phyloP scores from a whole-genome alignment of 2,113 vertebrate genomes.

The Phaethornis superciliosus region DNA sequence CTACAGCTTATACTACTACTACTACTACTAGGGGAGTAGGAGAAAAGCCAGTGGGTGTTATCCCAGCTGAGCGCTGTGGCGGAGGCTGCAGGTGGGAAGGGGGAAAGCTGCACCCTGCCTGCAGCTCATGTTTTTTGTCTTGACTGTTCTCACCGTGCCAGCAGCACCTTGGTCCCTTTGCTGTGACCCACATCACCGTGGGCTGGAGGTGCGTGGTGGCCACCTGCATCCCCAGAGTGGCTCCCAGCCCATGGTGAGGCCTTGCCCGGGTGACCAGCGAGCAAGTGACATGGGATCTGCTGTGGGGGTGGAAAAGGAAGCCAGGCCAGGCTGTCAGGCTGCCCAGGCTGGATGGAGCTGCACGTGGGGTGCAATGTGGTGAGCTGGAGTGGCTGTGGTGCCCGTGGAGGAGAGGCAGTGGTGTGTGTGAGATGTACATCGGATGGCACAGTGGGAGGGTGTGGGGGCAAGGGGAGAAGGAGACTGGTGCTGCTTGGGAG shows the following conservation, averaged over 20 bases:
- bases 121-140: not conserved
- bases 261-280: accelerated
- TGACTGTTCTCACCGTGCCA: not conserved
- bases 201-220: no score
- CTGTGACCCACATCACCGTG: accelerated
- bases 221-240: accelerated
- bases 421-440: constrained; percentile 16
- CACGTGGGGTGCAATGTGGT: constrained; percentile 42
- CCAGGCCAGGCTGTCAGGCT: not conserved
- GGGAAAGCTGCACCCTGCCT: accelerated
- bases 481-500: constrained; percentile 42
- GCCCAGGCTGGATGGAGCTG: not conserved
- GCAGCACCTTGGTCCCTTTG: not conserved
- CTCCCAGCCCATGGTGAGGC: not conserved
- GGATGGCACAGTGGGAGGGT: constrained; percentile 57
- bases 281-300: accelerated
- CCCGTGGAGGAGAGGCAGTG: not conserved
- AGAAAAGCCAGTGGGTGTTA: not conserved
- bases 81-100: not conserved
- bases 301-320: not conserved
- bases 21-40: not conserved
- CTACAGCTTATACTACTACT: not conserved
- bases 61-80: not conserved
- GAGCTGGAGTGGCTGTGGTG: constrained; percentile 3
- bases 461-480: constrained; percentile 40